Evolutionary conservation across 2,888 invertebrate genomes (phyloP), one percentile per base, ranked within the genome.

Genomic region (Leucoptera coffeella): DNA sequence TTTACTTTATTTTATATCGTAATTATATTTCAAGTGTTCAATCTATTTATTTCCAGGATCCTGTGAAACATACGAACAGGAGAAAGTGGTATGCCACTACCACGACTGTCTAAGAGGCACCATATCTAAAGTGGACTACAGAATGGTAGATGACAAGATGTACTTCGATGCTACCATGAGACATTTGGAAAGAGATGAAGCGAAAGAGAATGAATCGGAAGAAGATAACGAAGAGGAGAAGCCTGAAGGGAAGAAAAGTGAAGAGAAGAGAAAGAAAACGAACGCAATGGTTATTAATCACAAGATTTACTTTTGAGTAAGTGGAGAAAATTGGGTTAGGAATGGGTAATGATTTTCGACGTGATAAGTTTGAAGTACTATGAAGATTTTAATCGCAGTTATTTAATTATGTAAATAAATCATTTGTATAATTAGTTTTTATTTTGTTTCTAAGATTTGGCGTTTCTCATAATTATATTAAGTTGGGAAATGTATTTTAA

Each of bases 61-160:
- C 2, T 73, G 79, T 28, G 80, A 80, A 45, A 78, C 78, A 0
- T 62, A 62, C 29, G 73, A 73, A 31, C 80, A 80, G 44, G 79
- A 78, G 36, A 69, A 72, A 31, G 64, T 67, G n/a, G 75, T 78
- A 0, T 57, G 64, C 23, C 54, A 58, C 31, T 80, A 78, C 45
- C 69, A 75, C 43, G 78, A 80, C 42, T 74, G 69, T 35, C 41
- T 78, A 7, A 49, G 75, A 25, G 71, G 67, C 2, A 67, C 65
- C 1, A 38, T 65, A 2, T 37, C 46, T 1, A 62, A 57, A 30
- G 57, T 61, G 0, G 67, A 71, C 38, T 72, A 71, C 34, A 41
- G 58, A 0, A 38, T 67, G 22, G 60, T 71, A 0, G 67, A 69
- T 28, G 58, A 71, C 35, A 71, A 69, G 27, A 31, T 45, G 0